Conservation (phyloP, 2,113 vertebrate genomes). For the Pelvicachromis taeniatus region DNA sequence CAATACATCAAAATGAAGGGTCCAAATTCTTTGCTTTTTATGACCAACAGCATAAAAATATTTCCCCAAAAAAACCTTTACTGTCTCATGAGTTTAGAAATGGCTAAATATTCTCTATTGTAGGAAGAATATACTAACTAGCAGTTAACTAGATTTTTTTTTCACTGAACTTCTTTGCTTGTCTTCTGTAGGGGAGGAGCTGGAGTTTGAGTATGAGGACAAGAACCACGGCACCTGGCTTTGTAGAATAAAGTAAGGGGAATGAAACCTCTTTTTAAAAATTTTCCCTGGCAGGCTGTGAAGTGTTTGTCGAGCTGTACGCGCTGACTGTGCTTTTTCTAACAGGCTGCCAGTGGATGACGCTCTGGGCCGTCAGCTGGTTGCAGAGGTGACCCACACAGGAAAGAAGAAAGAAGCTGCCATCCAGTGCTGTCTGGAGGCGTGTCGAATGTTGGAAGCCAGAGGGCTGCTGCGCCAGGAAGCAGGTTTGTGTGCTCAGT, state of each 20-base stretch:
- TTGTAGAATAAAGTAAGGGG: slow-evolving; percentile 88
- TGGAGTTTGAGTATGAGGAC: slow-evolving; percentile 96
- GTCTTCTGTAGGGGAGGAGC: slow-evolving; percentile 83
- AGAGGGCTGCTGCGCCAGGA: slow-evolving; percentile 93
- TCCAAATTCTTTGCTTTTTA: background rate
- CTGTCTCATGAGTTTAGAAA: background rate
- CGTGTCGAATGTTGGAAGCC: slow-evolving; percentile 92
- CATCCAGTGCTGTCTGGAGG: slow-evolving; percentile 88
- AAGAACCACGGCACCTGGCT: slow-evolving; percentile 90
- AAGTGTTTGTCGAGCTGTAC: background rate
- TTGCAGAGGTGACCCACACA: slow-evolving; percentile 87
- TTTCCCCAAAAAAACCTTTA: fast-evolving
- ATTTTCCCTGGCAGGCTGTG: fast-evolving
- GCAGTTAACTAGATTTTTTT: background rate
- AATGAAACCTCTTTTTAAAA: fast-evolving
- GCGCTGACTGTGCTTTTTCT: background rate
- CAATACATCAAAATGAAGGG: background rate
- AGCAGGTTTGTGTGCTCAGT: slow-evolving; percentile 76
- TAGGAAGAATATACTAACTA: background rate
- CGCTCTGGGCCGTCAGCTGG: slow-evolving; percentile 86
- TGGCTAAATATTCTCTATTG: background rate
- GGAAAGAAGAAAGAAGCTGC: slow-evolving; percentile 95
- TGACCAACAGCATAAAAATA: background rate
- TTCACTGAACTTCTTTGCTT: background rate
- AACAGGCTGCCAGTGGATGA: slow-evolving; percentile 90